Conservation (phyloP, 2,888 invertebrate species). For the Heliconius ethilla region DNA sequence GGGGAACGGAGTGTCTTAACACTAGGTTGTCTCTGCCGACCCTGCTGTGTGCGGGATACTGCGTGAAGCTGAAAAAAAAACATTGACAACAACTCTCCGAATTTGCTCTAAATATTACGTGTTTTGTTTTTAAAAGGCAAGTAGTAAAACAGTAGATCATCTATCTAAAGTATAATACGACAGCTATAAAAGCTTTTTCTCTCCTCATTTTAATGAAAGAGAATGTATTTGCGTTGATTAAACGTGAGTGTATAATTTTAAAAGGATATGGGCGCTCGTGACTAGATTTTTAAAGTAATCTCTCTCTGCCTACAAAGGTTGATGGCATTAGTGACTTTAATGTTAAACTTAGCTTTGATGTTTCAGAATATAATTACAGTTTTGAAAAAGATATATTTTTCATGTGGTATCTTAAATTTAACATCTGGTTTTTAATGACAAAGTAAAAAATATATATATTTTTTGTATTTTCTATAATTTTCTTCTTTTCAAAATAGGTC, state of each 20-base stretch:
- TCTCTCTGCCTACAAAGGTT: constrained; percentile 24
- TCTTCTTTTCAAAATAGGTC: no score
- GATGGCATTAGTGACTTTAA: constrained; percentile 1
- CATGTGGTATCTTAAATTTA: constrained; percentile 2
- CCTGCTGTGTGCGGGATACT: no score
- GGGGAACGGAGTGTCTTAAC: no score
- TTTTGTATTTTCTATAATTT: neutral
- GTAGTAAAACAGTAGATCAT: constrained; percentile 8
- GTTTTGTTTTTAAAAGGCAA: constrained; percentile 12
- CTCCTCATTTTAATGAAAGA: constrained; percentile 1
- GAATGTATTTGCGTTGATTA: constrained; percentile 22
- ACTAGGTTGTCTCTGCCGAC: no score
- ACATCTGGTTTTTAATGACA: neutral
- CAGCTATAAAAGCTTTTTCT: constrained; percentile 16
- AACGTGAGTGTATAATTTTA: constrained; percentile 38
- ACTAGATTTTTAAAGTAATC: constrained; percentile 39
- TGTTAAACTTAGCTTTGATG: constrained; percentile 15
- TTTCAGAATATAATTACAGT: neutral
- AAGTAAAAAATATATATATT: neutral
- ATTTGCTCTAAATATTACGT: constrained; percentile 1
- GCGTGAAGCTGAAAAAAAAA: neutral
- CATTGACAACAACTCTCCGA: neutral
- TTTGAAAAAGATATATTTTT: neutral
- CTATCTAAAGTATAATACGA: constrained; percentile 2
- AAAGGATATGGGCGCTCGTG: constrained; percentile 44